Conservation (phyloP, 2,113 vertebrate genomes). For the Ophiodon elongatus region DNA sequence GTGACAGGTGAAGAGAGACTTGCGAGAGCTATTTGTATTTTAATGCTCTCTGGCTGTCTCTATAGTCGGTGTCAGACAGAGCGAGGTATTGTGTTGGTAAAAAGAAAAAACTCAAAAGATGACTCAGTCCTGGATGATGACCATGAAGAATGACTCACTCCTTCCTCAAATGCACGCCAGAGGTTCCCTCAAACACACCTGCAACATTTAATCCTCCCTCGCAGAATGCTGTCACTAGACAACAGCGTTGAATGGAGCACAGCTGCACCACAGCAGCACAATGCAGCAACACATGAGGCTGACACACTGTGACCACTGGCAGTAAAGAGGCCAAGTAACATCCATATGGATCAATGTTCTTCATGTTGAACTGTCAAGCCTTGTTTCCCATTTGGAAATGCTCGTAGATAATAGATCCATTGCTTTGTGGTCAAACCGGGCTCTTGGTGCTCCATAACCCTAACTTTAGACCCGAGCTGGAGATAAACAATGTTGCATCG, state of each 20-base stretch:
- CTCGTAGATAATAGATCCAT: constrained; percentile 6
- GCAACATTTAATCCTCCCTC: constrained; percentile 73
- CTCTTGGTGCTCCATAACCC: neutral
- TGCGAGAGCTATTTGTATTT: constrained; percentile 50
- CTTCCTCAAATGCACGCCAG: constrained; percentile 78
- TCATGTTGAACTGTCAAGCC: constrained; percentile 6
- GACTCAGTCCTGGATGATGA: constrained; percentile 80
- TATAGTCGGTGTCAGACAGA: constrained; percentile 51
- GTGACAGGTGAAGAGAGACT: constrained; percentile 41
- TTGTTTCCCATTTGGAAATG: constrained; percentile 5
- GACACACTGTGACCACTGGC: constrained; percentile 20
- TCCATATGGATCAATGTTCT: constrained; percentile 30
- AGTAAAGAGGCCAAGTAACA: constrained; percentile 19
- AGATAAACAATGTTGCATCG: neutral
- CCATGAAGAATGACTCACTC: constrained; percentile 81
- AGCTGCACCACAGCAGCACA: constrained; percentile 65
- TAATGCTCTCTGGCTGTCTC: constrained; percentile 45
- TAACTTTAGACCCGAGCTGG: neutral
- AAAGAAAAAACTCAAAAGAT: constrained; percentile 60
- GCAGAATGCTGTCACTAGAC: constrained; percentile 68
- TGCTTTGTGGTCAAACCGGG: neutral
- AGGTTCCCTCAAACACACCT: constrained; percentile 82
- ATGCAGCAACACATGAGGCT: constrained; percentile 40
- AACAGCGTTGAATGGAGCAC: constrained; percentile 58
- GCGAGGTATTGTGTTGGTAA: constrained; percentile 52